phyloP scores from a whole-genome alignment of 2,797 vertebrate species.

The Naso thynnoides region DNA sequence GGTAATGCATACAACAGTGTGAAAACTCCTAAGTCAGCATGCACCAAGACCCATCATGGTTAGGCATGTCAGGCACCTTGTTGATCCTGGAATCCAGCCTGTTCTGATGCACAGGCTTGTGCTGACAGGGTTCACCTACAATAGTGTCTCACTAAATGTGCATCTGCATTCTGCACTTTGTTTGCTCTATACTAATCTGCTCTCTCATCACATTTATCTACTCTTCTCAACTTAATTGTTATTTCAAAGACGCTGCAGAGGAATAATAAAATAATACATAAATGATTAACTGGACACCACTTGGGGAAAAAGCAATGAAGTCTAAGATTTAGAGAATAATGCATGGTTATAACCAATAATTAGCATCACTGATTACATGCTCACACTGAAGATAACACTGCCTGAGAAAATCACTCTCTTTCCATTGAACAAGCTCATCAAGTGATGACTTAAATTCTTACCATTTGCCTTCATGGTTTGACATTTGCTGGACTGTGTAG shows the following conservation, averaged over 20 bases:
- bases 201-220: background rate
- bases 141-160: background rate
- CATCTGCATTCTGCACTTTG: background rate
- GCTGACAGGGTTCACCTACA: background rate
- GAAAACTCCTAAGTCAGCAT: background rate
- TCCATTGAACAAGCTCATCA: background rate
- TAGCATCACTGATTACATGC: background rate
- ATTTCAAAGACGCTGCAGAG: background rate
- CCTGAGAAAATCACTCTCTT: background rate
- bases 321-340: background rate
- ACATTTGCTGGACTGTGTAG: constrained; percentile 89
- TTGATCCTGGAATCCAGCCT: constrained; percentile 3
- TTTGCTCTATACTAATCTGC: background rate
- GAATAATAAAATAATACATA: background rate
- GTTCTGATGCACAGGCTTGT: background rate
- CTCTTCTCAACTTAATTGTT: background rate
- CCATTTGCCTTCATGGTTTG: constrained; percentile 90
- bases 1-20: background rate
- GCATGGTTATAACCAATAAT: background rate
- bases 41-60: background rate
- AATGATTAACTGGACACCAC: background rate
- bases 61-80: background rate
- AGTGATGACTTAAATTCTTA: constrained; percentile 67
- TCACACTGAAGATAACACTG: background rate
- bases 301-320: background rate